Evolutionary conservation across 2,888 invertebrate genomes (phyloP).

Genomic region (Gandaritis pyraliata): DNA sequence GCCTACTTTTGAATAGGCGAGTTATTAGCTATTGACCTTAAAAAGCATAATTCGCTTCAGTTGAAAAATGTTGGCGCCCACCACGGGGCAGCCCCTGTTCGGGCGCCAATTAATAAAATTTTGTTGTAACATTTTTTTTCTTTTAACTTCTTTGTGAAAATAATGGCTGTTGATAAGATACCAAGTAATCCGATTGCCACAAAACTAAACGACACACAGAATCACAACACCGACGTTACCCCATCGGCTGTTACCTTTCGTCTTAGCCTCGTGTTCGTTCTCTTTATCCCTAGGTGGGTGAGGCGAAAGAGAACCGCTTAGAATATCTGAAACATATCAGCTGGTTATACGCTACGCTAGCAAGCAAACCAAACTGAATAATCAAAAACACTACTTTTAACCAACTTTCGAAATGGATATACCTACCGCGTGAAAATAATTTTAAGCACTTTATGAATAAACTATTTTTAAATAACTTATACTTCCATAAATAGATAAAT

Average conservation of each 20-base stretch:
- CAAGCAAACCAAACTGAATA: constrained; percentile 18
- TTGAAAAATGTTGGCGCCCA: background rate
- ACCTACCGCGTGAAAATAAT: too few relatives aligned
- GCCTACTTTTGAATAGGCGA: background rate
- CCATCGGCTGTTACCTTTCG: constrained; percentile 85
- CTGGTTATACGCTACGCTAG: constrained; percentile 41
- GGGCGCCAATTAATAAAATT: background rate
- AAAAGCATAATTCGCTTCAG: background rate
- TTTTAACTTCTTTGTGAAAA: background rate
- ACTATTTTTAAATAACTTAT: too few relatives aligned
- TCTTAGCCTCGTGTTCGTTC: constrained; percentile 90
- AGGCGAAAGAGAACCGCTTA: constrained; percentile 89
- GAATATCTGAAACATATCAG: constrained; percentile 87
- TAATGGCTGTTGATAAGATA: background rate
- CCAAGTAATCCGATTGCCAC: constrained; percentile 47
- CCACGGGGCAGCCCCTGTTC: constrained; percentile 5
- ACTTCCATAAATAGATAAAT: too few relatives aligned
- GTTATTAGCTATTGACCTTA: background rate
- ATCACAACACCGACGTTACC: constrained; percentile 55
- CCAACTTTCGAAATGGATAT: background rate
- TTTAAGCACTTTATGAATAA: too few relatives aligned
- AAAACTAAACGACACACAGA: constrained; percentile 54
- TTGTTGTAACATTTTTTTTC: background rate
- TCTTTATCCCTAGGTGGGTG: constrained; percentile 86
- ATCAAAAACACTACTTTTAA: constrained; percentile 4